These are phyloP conservation scores for Scelioninae gen. 2 DNA, from an alignment of 2,888 invertebrate genomes.

Conservation along the genomic window DNA sequence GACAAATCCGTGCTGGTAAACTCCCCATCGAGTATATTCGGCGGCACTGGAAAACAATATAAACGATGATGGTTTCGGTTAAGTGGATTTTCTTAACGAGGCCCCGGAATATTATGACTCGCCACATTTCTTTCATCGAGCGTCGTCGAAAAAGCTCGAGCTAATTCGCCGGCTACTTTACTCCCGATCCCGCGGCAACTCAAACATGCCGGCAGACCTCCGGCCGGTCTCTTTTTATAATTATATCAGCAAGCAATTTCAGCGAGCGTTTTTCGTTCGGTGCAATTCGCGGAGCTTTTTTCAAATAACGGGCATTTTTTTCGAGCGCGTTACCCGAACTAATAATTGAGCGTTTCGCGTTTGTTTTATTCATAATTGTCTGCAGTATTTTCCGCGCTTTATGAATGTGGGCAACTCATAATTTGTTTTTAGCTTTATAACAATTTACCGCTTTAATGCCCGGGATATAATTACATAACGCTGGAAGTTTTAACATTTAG, in stretches of 20 bases:
- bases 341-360: too few relatives aligned
- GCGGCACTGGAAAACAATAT: slow-evolving; percentile 76
- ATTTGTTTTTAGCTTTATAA: too few relatives aligned
- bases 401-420: too few relatives aligned
- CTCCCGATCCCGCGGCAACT: slow-evolving; percentile 31
- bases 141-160: slow-evolving; percentile 34
- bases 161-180: slow-evolving; percentile 46
- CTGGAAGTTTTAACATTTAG: too few relatives aligned
- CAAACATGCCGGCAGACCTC: slow-evolving; percentile 25
- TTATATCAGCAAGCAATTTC: slow-evolving; percentile 37
- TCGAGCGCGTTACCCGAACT: too few relatives aligned
- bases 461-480: too few relatives aligned
- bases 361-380: too few relatives aligned
- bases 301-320: too few relatives aligned
- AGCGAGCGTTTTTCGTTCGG: slow-evolving; percentile 8
- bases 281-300: slow-evolving; percentile 5
- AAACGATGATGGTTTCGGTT: slow-evolving; percentile 49
- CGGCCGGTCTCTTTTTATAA: slow-evolving; percentile 26
- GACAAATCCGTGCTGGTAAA: slow-evolving; percentile 80
- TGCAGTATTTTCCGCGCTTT: too few relatives aligned
- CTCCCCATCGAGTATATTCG: slow-evolving; percentile 78
- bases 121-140: slow-evolving; percentile 46
- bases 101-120: slow-evolving; percentile 50
- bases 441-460: too few relatives aligned
- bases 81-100: slow-evolving; percentile 55